Conservation (phyloP, 2,888 invertebrate genomes). For the Micropterix aruncella region DNA sequence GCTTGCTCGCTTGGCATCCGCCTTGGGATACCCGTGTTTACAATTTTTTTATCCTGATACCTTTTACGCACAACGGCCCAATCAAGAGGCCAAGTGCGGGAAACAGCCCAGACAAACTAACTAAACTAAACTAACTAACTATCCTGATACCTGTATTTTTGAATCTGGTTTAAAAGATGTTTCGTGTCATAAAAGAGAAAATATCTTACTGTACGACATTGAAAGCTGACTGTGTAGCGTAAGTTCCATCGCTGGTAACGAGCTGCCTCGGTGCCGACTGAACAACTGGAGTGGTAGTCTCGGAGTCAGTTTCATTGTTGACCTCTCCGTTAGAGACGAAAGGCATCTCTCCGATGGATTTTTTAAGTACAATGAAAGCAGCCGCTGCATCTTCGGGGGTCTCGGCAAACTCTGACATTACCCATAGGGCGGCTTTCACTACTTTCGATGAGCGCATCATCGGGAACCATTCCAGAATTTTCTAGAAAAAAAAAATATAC, state of each 20-base stretch:
- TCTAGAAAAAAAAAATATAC: constrained; percentile 20
- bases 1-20: no score
- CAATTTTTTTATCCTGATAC: no score
- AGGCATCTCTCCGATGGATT: constrained; percentile 19
- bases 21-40: no score
- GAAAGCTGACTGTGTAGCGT: constrained; percentile 96
- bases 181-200: no score
- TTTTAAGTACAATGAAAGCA: constrained; percentile 63
- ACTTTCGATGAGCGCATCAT: constrained; percentile 84
- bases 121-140: no score
- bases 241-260: constrained; percentile 98
- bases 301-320: background rate
- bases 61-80: no score
- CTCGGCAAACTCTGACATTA: constrained; percentile 90
- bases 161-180: no score
- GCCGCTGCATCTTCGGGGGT: constrained; percentile 60
- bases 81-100: no score
- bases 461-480: constrained; percentile 68
- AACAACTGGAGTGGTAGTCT: background rate
- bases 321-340: constrained; percentile 12
- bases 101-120: no score
- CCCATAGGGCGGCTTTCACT: constrained; percentile 91
- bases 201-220: constrained; percentile 65
- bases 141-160: no score
- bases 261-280: constrained; percentile 41